Conservation (phyloP, 2,113 vertebrate genomes). For the Alethe castanea region DNA sequence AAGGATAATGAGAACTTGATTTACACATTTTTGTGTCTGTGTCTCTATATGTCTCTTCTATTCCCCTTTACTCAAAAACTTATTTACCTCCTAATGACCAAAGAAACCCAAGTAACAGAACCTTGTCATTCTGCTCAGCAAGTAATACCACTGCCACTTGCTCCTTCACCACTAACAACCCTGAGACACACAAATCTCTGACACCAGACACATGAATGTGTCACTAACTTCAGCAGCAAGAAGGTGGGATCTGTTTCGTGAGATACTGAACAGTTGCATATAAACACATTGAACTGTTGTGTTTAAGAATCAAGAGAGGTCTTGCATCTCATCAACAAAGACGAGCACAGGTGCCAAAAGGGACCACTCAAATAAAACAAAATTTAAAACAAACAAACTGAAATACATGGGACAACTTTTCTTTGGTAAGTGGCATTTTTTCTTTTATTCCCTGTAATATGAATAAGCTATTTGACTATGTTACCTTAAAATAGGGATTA, state of each 20-base stretch:
- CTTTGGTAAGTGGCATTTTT: background rate
- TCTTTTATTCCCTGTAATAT: background rate
- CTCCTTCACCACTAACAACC: background rate
- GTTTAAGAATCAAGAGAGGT: background rate
- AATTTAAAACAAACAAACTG: background rate
- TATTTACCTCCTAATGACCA: background rate
- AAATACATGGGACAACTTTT: background rate
- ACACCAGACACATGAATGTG: rapidly evolving
- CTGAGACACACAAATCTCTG: background rate
- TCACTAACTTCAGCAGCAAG: background rate
- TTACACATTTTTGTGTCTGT: background rate
- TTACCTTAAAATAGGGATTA: background rate
- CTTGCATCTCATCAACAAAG: background rate
- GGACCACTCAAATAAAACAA: background rate
- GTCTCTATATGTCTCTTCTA: background rate
- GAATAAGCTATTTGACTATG: background rate
- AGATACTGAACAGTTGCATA: background rate
- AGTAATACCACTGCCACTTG: background rate
- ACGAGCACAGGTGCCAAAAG: background rate
- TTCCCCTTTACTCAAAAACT: background rate
- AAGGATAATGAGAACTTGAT: background rate
- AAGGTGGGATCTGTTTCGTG: background rate
- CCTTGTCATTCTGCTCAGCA: background rate
- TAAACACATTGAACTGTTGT: background rate
- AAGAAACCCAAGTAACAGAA: background rate